Evolutionary conservation across 2,888 invertebrate genomes (phyloP).

Genomic region (Stictocephala bisonia): DNA sequence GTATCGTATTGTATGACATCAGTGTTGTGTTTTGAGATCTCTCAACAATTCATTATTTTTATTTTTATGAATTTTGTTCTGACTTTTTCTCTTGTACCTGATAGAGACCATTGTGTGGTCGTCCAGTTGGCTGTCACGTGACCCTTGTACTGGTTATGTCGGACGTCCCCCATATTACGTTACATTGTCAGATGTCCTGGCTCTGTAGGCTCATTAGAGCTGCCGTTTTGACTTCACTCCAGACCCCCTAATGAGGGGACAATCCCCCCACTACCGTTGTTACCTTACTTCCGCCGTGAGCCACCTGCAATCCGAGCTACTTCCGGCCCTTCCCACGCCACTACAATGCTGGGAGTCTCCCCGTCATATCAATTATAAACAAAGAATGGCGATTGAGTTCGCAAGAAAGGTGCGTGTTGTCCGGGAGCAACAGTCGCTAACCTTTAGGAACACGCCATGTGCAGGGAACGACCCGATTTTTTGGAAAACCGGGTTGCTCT

Average conservation of each 20-base stretch:
- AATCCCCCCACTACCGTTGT: neutral
- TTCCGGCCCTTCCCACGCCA: conserved; percentile 15
- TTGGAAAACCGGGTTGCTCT: no score
- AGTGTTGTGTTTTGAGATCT: no score
- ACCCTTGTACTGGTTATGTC: no score
- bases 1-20: no score
- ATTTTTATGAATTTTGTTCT: no score
- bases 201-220: neutral
- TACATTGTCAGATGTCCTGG: neutral
- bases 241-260: conserved; percentile 32
- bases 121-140: no score
- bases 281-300: conserved; percentile 24
- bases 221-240: conserved; percentile 11
- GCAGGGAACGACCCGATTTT: no score
- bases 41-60: no score
- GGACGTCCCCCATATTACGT: no score
- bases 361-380: conserved; percentile 29
- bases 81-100: no score
- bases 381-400: conserved; percentile 9
- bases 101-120: no score
- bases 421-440: conserved; percentile 19
- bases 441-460: no score
- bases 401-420: conserved; percentile 28
- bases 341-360: conserved; percentile 34
- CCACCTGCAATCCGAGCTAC: conserved; percentile 37